Percentiles rank a stretch among this genome's conserved stretches.
Conservation (phyloP, 2,113 vertebrate genomes). For the Shinisaurus crocodilurus region DNA sequence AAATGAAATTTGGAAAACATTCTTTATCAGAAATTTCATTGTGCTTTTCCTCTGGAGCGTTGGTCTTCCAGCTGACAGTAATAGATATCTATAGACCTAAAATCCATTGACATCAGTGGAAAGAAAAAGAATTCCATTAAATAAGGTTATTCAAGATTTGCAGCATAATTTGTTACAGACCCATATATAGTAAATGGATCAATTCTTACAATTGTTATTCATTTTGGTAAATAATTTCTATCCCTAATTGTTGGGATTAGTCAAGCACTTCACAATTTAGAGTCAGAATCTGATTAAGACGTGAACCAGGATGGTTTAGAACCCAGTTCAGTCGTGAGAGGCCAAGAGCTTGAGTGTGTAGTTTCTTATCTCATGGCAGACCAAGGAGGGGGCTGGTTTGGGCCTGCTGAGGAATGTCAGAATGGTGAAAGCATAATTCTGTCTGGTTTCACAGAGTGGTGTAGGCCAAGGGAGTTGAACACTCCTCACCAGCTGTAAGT, state of each 20-base stretch:
- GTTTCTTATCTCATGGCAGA: too few species aligned
- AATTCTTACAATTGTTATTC: neutral
- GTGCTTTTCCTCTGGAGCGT: neutral
- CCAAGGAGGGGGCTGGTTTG: too few species aligned
- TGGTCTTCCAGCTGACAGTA: neutral
- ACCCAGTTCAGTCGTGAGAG: too few species aligned
- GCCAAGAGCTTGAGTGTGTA: too few species aligned
- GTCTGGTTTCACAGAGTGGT: too few species aligned
- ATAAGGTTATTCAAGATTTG: neutral
- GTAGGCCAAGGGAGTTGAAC: too few species aligned
- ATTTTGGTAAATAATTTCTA: neutral
- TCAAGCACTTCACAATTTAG: too few species aligned
- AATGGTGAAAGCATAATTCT: too few species aligned
- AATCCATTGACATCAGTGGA: neutral
- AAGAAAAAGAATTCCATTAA: constrained; percentile 1
- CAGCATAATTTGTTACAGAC: neutral
- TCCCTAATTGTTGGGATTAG: neutral
- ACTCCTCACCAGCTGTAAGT: too few species aligned
- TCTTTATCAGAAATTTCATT: neutral
- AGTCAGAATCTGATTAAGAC: too few species aligned
- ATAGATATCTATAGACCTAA: neutral
- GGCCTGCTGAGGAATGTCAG: too few species aligned
- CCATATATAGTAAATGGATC: neutral
- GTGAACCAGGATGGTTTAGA: too few species aligned
- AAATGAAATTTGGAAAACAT: neutral